Evolutionary conservation across 2,888 invertebrate genomes (phyloP), one percentile per base, ranked within the genome.

Genomic region (Rhopalosiphum nymphaeae): DNA sequence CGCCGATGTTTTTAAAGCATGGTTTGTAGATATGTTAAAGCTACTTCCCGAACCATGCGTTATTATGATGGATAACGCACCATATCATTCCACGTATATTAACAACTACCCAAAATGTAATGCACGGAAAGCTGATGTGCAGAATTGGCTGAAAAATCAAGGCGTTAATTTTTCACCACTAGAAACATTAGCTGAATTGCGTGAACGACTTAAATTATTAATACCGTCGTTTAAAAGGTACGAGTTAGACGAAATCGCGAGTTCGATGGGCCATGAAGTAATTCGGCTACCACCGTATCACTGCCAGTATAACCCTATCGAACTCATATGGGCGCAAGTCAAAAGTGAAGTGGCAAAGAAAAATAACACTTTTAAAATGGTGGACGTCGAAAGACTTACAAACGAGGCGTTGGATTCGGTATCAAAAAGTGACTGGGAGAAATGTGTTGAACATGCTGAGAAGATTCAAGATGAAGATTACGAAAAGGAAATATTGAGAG

Each of bases 1-100:
- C 26, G 4, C 49, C 5, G 49, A 87, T 87, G 49, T 87, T 1
- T 87, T 87, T 87, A 87, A 87, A 87, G 21, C 1, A 53, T 87
- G 87, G 87, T 87, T 53, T 87, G 26, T 87, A 53, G n/a, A 87
- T 53, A 87, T 87, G 49, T 16, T 87, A 87, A 87, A 87, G 2
- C n/a, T 53, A 53, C 49, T 87, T n/a, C n/a, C 49, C 53, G 87
- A 87, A 87, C 53, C 53, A 49, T 21, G 87, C n/a, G 53, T 87
- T 7, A 87, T 86, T 26, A 10, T 86, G 29, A 86, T 86, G 86
- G 85, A 84, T 42, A 84, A 42, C 7, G 84, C 84, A 86, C 44
- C 46, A 11, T 46, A 86, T 46, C 29, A 86, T 87, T 87, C 87
- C 4, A 49, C 21, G 87, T 29, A 26, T 4, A 16, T 87, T 4